Evolutionary conservation across 2,888 invertebrate genomes (phyloP).

Genomic region (Cryptophagus acutangulus): DNA sequence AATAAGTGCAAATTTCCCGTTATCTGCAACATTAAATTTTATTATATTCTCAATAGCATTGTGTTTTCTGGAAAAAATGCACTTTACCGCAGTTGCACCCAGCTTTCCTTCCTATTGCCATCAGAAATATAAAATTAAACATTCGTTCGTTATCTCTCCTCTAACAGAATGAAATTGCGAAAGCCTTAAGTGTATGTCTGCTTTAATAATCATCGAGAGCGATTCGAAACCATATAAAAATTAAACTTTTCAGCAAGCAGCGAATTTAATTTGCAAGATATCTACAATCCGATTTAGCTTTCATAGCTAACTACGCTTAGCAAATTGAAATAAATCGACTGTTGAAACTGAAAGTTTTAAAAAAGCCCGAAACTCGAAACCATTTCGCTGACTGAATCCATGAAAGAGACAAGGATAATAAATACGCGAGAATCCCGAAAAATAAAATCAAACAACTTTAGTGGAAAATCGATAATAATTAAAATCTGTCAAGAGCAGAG

Average conservation of each 20-base stretch:
- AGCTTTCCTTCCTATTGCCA: too few species aligned
- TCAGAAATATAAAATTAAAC: too few species aligned
- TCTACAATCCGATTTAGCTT: conserved; percentile 26
- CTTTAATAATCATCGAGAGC: conserved; percentile 16
- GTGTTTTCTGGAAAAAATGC: too few species aligned
- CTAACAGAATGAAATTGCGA: too few species aligned
- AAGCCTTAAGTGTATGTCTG: conserved; percentile 17
- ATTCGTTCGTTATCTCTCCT: too few species aligned
- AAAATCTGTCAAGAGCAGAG: conserved; percentile 22
- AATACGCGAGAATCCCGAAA: neutral
- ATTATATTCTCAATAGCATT: too few species aligned
- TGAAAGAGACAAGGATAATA: conserved; percentile 2
- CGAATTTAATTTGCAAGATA: conserved; percentile 28
- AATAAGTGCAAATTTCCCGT: too few species aligned
- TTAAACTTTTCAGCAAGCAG: conserved; percentile 20
- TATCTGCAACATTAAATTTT: too few species aligned
- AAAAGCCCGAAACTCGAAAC: neutral
- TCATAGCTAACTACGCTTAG: conserved; percentile 20
- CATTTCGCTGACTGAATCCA: conserved; percentile 3
- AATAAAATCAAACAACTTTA: conserved; percentile 18
- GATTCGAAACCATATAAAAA: conserved; percentile 22
- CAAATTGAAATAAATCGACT: conserved; percentile 29
- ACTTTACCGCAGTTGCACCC: too few species aligned
- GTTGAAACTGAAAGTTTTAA: conserved; percentile 17
- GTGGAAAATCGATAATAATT: conserved; percentile 23